phyloP scores from a whole-genome alignment of 2,797 vertebrate species.

The Schizothorax lantsangensis region DNA sequence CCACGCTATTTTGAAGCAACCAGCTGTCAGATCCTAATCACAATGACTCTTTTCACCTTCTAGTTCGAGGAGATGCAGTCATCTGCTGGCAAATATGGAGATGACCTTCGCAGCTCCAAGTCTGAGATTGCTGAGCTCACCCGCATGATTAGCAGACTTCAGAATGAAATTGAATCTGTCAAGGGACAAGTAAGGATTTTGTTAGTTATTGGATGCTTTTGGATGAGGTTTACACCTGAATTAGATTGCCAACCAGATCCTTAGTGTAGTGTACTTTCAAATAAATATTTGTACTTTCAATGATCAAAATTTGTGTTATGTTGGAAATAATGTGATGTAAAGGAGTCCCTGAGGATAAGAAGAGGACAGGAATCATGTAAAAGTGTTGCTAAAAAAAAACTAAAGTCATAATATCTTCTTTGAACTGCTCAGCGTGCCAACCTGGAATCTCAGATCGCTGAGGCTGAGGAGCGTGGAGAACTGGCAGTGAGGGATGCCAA shows the following conservation, averaged over 20 bases:
- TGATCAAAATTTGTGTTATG: background rate
- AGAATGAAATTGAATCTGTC: conserved; percentile 86
- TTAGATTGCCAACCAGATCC: background rate
- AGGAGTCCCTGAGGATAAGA: background rate
- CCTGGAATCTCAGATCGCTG: conserved; percentile 74
- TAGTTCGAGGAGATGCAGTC: conserved; percentile 75
- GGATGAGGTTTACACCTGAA: background rate
- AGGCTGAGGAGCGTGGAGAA: conserved; percentile 75
- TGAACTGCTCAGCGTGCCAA: conserved; percentile 73
- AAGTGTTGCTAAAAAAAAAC: background rate
- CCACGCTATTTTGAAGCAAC: background rate
- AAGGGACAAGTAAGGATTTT: conserved; percentile 85
- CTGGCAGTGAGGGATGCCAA: conserved; percentile 76
- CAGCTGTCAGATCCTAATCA: background rate
- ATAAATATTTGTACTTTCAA: background rate
- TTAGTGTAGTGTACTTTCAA: background rate
- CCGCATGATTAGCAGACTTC: conserved; percentile 86
- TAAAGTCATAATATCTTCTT: background rate
- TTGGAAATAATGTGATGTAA: background rate
- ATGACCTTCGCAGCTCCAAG: conserved; percentile 82
- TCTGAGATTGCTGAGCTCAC: conserved; percentile 86
- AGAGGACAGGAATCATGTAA: background rate
- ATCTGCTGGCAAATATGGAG: conserved; percentile 63
- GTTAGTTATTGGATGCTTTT: background rate
- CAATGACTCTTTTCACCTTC: conserved; percentile 3